phyloP scores from a whole-genome alignment of 2,113 vertebrate genomes.

The Arothron firmamentum region DNA sequence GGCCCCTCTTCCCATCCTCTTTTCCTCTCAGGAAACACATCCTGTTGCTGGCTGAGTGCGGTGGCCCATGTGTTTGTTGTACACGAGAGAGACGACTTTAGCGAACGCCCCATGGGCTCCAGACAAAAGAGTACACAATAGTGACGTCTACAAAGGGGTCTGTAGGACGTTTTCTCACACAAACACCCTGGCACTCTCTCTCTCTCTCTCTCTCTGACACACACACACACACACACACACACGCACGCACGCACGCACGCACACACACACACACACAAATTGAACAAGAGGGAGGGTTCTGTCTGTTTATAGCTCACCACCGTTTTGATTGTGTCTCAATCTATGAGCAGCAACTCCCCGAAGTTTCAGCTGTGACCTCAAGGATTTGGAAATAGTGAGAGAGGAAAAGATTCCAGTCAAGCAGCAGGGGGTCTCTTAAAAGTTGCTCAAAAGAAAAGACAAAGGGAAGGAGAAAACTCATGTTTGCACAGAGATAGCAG shows the following conservation, averaged over 20 bases:
- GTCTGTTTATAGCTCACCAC: conserved; percentile 23
- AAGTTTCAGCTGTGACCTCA: conserved; percentile 54
- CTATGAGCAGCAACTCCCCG: conserved; percentile 40
- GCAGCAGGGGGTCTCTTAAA: conserved; percentile 20
- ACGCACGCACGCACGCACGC: too few relatives aligned
- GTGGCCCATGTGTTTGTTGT: conserved; percentile 79
- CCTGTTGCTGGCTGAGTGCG: conserved; percentile 86
- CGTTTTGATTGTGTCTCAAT: conserved; percentile 26
- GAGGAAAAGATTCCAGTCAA: conserved; percentile 22
- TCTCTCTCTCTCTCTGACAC: neutral
- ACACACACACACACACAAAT: conserved; percentile 17
- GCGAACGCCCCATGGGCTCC: conserved; percentile 62
- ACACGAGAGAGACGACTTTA: conserved; percentile 61
- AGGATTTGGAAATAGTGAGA: conserved; percentile 8
- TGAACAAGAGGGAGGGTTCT: conserved; percentile 34
- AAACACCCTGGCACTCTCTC: conserved; percentile 20
- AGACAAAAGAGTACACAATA: conserved; percentile 67
- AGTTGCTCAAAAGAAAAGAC: conserved; percentile 9
- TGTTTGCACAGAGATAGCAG: conserved; percentile 18
- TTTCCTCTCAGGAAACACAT: conserved; percentile 97
- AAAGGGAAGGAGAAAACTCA: neutral
- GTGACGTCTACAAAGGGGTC: conserved; percentile 60
- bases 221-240: conserved; percentile 16
- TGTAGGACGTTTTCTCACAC: conserved; percentile 49
- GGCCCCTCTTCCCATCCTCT: conserved; percentile 72